These are phyloP conservation scores for Polypedilum vanderplanki DNA, from an alignment of 1,140 invertebrate species.

Conservation along the genomic window DNA sequence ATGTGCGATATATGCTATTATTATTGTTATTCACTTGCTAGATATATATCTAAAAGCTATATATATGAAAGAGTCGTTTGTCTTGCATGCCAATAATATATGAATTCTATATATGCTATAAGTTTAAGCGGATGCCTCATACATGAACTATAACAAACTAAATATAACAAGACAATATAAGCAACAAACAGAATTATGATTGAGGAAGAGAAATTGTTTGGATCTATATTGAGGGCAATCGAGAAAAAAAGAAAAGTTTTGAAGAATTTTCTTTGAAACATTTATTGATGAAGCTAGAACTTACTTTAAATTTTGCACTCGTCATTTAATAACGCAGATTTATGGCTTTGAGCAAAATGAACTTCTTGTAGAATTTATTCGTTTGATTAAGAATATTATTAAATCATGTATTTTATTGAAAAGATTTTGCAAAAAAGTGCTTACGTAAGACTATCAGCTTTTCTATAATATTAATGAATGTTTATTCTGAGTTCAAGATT, in stretches of 20 bases:
- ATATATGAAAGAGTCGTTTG: not conserved
- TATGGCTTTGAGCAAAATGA: too few species aligned
- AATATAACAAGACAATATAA: not conserved
- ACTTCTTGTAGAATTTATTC: too few species aligned
- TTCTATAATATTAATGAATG: not conserved
- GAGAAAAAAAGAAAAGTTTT: too few species aligned
- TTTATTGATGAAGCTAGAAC: too few species aligned
- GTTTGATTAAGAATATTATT: not conserved
- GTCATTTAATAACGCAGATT: too few species aligned
- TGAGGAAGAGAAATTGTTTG: too few species aligned
- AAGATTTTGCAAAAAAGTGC: not conserved
- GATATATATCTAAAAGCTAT: not conserved
- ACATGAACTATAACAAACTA: not conserved
- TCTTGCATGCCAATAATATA: slow-evolving; percentile 12
- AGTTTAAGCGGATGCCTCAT: too few species aligned
- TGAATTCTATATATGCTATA: not conserved
- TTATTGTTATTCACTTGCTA: not conserved
- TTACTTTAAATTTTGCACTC: too few species aligned
- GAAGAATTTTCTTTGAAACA: too few species aligned
- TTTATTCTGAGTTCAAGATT: not conserved
- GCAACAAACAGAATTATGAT: not conserved
- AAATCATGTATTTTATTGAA: slow-evolving; percentile 19
- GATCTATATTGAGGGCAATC: too few species aligned
- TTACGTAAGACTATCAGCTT: not conserved
- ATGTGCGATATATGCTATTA: not conserved